phyloP scores from a whole-genome alignment of 2,888 invertebrate species.

The Himalopsyche kuldschensis region DNA sequence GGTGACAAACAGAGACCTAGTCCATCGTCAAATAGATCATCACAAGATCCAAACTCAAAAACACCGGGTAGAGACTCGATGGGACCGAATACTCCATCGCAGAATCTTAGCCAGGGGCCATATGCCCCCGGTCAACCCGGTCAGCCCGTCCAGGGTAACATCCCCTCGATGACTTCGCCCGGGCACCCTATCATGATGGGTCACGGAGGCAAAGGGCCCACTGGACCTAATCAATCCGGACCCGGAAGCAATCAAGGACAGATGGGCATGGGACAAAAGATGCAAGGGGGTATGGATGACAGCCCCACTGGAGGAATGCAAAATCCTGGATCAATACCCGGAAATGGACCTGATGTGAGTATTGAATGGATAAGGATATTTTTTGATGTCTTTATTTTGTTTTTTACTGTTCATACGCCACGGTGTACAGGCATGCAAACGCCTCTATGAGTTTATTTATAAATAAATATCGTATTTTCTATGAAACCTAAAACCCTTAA shows the following conservation, averaged over 20 bases:
- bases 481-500: too few relatives aligned
- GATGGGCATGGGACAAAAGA: not conserved
- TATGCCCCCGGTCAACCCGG: slow-evolving; percentile 42
- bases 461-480: too few relatives aligned
- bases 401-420: too few relatives aligned
- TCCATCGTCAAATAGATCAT: slow-evolving; percentile 54
- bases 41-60: slow-evolving; percentile 53
- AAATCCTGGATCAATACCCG: slow-evolving; percentile 40
- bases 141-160: slow-evolving; percentile 43
- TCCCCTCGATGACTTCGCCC: slow-evolving; percentile 42
- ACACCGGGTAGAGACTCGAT: slow-evolving; percentile 48
- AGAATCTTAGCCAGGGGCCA: slow-evolving; percentile 42
- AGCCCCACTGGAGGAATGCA: slow-evolving; percentile 47
- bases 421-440: too few relatives aligned
- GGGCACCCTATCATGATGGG: not conserved
- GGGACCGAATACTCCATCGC: slow-evolving; percentile 55
- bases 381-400: not conserved
- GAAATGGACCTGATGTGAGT: slow-evolving; percentile 43
- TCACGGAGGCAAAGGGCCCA: not conserved
- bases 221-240: slow-evolving; percentile 21
- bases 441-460: too few relatives aligned
- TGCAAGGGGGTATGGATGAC: slow-evolving; percentile 46
- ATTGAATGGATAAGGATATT: not conserved
- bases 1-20: slow-evolving; percentile 60
- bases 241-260: not conserved